A percentile compares a stretch with the other conserved stretches of the same genome.
Conservation (phyloP, 2,888 invertebrate genomes). For the Lochmaea crataegi region DNA sequence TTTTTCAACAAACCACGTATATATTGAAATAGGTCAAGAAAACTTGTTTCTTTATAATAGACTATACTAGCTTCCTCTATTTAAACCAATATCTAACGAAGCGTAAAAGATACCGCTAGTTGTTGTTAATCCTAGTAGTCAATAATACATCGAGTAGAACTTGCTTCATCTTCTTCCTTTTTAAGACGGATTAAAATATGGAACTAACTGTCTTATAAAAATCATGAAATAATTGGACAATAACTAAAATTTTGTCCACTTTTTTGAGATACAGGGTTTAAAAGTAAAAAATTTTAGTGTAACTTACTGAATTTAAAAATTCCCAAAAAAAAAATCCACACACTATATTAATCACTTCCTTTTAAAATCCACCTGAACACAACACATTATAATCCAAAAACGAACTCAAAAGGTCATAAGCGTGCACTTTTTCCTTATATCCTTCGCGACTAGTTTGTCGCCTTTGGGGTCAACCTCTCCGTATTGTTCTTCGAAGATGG, state of each 20-base stretch:
- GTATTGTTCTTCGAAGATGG: conserved; percentile 26
- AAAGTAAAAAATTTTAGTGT: neutral
- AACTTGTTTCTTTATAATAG: conserved; percentile 5
- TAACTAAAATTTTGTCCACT: too few species aligned
- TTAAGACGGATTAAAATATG: neutral
- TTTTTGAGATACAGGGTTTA: too few species aligned
- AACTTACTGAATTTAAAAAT: neutral
- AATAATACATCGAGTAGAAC: neutral
- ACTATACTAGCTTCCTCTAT: neutral
- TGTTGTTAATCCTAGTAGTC: neutral
- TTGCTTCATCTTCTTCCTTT: neutral
- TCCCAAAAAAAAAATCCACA: conserved; percentile 7
- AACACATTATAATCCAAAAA: conserved; percentile 18
- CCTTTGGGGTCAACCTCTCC: conserved; percentile 18
- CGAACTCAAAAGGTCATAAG: conserved; percentile 22
- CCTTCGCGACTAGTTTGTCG: conserved; percentile 9
- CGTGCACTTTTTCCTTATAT: conserved; percentile 24
- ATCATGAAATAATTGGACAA: too few species aligned
- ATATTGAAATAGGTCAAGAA: conserved; percentile 10
- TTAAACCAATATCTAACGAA: neutral
- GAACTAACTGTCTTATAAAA: too few species aligned
- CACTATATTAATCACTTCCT: conserved; percentile 5
- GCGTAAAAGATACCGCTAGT: neutral
- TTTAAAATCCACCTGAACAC: conserved; percentile 20
- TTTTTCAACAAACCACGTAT: too few species aligned